Evolutionary conservation across 2,888 invertebrate species (phyloP).

Genomic region (Aspidapion aeneum): DNA sequence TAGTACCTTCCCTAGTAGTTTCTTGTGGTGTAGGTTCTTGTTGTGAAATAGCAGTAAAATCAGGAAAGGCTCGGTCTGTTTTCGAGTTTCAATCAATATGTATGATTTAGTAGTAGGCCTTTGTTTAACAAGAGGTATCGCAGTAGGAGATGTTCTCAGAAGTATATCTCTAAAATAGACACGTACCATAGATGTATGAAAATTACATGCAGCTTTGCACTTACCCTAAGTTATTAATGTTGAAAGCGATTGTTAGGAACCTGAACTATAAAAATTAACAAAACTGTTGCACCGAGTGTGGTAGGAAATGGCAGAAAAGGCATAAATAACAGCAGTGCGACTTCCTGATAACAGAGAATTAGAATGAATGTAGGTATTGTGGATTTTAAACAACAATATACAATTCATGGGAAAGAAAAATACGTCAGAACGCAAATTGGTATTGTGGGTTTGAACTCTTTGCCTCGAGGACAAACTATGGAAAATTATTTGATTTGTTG

Average conservation of each 20-base stretch:
- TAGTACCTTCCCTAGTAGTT: conserved; percentile 1
- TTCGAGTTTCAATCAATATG: conserved; percentile 1
- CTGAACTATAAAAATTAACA: too few species aligned
- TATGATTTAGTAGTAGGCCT: conserved; percentile 8
- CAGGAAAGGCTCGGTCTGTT: neutral
- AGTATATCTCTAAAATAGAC: too few species aligned
- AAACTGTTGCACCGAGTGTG: too few species aligned
- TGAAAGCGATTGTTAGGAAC: too few species aligned
- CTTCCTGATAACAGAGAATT: neutral
- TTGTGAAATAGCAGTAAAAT: too few species aligned
- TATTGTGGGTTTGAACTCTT: neutral
- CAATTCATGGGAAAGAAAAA: neutral
- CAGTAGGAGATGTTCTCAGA: conserved; percentile 16
- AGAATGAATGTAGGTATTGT: neutral
- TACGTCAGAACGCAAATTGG: neutral
- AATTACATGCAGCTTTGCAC: too few species aligned
- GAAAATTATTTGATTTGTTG: too few species aligned
- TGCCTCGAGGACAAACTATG: neutral
- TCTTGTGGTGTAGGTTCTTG: conserved; percentile 5
- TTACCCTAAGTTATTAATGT: too few species aligned
- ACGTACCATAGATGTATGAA: too few species aligned
- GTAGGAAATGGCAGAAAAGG: neutral
- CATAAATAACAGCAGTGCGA: neutral
- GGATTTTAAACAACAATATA: neutral
- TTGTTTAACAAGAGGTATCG: conserved; percentile 11